A percentile compares a stretch with the other conserved stretches of the same genome.
Evolutionary conservation across 1,140 invertebrate species (phyloP).

Genomic region (Agrypnia vestita): DNA sequence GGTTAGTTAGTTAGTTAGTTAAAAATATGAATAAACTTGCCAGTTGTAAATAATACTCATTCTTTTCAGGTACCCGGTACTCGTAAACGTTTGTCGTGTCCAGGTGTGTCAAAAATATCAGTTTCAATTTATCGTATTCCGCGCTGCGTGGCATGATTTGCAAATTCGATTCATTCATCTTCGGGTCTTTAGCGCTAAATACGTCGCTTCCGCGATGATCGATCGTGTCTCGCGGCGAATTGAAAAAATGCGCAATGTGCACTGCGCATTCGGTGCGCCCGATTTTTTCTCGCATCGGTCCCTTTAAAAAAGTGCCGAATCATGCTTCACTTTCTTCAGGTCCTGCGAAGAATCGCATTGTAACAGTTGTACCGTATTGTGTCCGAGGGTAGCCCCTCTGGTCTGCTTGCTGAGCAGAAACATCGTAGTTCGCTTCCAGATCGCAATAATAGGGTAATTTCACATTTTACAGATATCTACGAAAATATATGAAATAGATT

Average conservation of each 20-base stretch:
- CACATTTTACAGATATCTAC: no score
- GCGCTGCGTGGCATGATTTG: constrained; percentile 53
- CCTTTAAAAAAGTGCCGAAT: not conserved
- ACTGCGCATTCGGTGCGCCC: not conserved
- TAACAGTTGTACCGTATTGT: no score
- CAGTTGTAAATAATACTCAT: not conserved
- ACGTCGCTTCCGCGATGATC: constrained; percentile 51
- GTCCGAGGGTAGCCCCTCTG: no score
- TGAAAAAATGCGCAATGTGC: constrained; percentile 8
- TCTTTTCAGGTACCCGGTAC: not conserved
- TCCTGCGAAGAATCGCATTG: not conserved
- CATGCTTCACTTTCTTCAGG: constrained; percentile 4
- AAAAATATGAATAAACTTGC: no score
- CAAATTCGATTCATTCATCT: constrained; percentile 55
- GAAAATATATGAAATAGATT: no score
- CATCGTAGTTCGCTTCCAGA: no score
- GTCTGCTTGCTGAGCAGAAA: no score
- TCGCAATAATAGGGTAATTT: no score
- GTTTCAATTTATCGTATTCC: constrained; percentile 13
- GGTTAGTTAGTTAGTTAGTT: no score
- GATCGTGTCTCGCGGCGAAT: constrained; percentile 35
- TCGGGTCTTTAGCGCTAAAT: constrained; percentile 57
- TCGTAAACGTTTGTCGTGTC: constrained; percentile 29
- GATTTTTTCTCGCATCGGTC: not conserved
- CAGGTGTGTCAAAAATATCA: constrained; percentile 51